A percentile compares a stretch with the other conserved stretches of the same genome.
phyloP scores from a whole-genome alignment of 2,113 vertebrate genomes.

The Datnioides undecimradiatus region DNA sequence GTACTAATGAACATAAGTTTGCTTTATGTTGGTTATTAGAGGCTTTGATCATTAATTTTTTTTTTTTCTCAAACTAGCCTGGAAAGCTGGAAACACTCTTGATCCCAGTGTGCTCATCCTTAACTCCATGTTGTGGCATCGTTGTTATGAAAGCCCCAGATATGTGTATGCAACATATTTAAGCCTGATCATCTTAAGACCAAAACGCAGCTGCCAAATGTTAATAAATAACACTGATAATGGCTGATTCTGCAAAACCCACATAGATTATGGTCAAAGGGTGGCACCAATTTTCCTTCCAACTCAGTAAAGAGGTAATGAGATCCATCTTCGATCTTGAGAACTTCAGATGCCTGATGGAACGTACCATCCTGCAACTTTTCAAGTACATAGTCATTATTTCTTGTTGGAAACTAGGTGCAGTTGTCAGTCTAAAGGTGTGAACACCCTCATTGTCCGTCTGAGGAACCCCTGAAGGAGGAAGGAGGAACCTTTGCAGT shows the following conservation, averaged over 20 bases:
- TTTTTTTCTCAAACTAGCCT: neutral
- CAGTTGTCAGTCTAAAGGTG: neutral
- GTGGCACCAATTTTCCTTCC: neutral
- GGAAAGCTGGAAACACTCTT: neutral
- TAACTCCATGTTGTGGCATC: neutral
- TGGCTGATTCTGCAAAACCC: neutral
- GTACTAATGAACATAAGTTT: neutral
- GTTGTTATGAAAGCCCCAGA: neutral
- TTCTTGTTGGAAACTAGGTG: neutral
- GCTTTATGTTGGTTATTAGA: neutral
- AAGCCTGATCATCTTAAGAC: too few species aligned
- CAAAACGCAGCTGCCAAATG: neutral
- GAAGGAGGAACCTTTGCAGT: too few species aligned
- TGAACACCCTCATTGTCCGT: neutral
- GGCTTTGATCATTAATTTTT: neutral
- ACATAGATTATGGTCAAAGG: neutral
- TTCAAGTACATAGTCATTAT: neutral
- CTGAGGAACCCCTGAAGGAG: neutral
- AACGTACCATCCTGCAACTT: too few species aligned
- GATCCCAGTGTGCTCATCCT: neutral
- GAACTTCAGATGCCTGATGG: too few species aligned
- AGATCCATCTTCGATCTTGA: too few species aligned
- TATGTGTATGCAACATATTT: neutral
- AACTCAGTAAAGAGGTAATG: neutral
- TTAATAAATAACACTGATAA: neutral